Evolutionary conservation across 2,113 vertebrate species (phyloP).

Genomic region (Nycticebus coucang): DNA sequence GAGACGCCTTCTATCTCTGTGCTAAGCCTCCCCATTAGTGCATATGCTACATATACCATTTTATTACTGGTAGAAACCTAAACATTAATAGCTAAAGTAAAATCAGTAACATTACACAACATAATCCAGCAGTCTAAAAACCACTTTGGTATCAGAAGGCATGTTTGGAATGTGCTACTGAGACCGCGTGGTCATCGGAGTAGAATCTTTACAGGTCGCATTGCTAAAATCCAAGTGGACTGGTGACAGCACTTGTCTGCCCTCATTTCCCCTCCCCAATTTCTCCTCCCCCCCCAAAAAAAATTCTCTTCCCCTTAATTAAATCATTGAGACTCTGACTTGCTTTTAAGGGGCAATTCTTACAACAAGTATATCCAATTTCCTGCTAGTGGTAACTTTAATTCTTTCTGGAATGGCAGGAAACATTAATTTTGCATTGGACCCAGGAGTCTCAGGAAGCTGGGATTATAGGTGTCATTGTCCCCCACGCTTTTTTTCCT

Average conservation of each 20-base stretch:
- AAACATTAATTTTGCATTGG: constrained; percentile 79
- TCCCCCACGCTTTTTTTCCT: not conserved
- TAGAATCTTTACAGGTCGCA: constrained; percentile 3
- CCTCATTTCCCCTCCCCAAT: too few relatives aligned
- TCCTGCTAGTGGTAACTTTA: constrained; percentile 75
- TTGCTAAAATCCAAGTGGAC: constrained; percentile 55
- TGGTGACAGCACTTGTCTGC: not conserved
- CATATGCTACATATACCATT: not conserved
- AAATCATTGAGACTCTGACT: constrained; percentile 68
- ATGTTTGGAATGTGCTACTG: not conserved
- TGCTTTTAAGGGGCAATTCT: constrained; percentile 76
- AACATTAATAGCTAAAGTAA: constrained; percentile 50
- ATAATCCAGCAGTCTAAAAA: not conserved
- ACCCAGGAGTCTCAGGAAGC: constrained; percentile 74
- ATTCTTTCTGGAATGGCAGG: constrained; percentile 82
- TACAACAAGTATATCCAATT: constrained; percentile 77
- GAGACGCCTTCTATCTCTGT: not conserved
- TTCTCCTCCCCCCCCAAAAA: not conserved
- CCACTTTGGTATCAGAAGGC: not conserved
- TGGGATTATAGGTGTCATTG: constrained; percentile 64
- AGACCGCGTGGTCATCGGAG: not conserved
- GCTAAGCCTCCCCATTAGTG: not conserved
- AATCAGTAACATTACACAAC: not conserved
- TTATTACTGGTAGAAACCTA: not conserved
- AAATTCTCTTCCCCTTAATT: constrained; percentile 65